phyloP scores from a whole-genome alignment of 2,797 vertebrate species.

The Anguilla anguilla region DNA sequence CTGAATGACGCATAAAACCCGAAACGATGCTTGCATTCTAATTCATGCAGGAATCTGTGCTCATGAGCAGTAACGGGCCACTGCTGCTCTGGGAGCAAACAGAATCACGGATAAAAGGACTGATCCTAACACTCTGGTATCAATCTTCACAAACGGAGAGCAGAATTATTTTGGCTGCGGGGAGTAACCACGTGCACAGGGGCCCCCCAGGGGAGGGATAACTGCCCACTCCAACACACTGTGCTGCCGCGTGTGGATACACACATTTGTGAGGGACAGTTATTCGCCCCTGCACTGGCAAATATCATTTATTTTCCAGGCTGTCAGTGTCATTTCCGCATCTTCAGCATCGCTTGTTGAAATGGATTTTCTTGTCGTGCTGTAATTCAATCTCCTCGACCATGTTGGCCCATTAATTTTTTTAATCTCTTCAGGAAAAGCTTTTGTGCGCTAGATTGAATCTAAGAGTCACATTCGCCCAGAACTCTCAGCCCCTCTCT shows the following conservation, averaged over 20 bases:
- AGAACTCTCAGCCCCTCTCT: background rate
- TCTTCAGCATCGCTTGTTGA: constrained; percentile 1
- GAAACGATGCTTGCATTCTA: background rate
- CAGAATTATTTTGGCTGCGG: background rate
- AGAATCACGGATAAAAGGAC: background rate
- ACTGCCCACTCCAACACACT: constrained; percentile 10
- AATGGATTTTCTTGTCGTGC: constrained; percentile 34
- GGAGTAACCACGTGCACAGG: background rate
- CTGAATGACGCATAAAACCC: too few species aligned
- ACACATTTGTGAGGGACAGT: background rate
- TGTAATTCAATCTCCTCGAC: constrained; percentile 25
- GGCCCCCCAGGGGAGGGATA: background rate
- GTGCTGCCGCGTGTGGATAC: background rate
- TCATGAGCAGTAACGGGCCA: background rate
- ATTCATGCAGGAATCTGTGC: background rate
- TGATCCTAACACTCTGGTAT: background rate
- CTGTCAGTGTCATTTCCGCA: background rate
- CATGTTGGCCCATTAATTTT: constrained; percentile 25
- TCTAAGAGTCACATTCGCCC: background rate
- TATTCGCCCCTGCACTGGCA: background rate
- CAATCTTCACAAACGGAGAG: background rate
- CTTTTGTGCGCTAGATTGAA: constrained; percentile 3
- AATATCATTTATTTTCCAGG: constrained; percentile 17
- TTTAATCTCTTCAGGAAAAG: constrained; percentile 16
- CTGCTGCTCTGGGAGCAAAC: background rate